Base-by-base conservation (phyloP, 2,113 vertebrate genomes). In the Petrocephalus zakoni region DNA sequence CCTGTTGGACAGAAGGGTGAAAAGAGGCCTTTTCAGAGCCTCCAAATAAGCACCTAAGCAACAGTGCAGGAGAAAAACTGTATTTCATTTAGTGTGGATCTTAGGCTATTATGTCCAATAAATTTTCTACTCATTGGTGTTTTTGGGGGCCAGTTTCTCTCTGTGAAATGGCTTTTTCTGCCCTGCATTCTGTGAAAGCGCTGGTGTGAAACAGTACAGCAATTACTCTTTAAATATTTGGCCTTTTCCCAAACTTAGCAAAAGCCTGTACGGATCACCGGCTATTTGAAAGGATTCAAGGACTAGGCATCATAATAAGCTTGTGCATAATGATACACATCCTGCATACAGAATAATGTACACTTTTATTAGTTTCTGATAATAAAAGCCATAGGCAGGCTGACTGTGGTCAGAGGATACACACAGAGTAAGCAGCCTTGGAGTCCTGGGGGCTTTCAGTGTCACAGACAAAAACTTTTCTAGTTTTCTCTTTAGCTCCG, bases 391-490 rank as follows among this genome's bases (percentile, higher is more conserved):
- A 25, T 29, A 84, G 3, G 46, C 34, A 21, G 37, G 21, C 19
- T 87, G 25, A 19, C 37, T 84, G 4, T 51, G 46, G 13, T 2
- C 55, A 92, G 97, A 98, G 97, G 98, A 99, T 99, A 99, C 98
- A 91, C 97, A 98, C 93, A 99, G 94, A 87, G 92, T 94, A 64
- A 99, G 93, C 90, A 99, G 96, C 90, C 94, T 95, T 2, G 98
- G 98, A 0, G 91, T 93, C 91, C 93, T 95, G 68, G 91, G 94
- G 34, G 94, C 94, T 94, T 97, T 99, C 88, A 99, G 93, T 82
- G 94, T 95, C 68, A 94, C 75, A 72, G 94, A 94, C 88, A 99
- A 91, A 90, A 99, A 98, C 83, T 94, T 95, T 91, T 97, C 96
- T 93, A 99, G 92, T 89, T 95, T 97, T 47, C 91, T 90, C 91